A percentile compares a stretch with the other conserved stretches of the same genome.
Evolutionary conservation across 2,888 invertebrate species (phyloP).

Genomic region (Sminthurinus aureus): DNA sequence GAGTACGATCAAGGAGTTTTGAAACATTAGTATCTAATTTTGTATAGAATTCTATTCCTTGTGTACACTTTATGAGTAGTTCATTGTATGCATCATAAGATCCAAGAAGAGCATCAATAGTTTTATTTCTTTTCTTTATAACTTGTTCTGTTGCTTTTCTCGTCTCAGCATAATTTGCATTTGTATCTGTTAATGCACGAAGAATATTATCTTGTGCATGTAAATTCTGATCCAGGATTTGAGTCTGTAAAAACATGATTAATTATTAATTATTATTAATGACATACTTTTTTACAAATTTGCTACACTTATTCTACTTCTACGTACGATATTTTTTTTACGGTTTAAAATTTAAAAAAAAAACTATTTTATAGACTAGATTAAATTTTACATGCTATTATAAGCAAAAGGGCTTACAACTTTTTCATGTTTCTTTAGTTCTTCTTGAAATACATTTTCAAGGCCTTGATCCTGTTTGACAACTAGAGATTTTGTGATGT

Average conservation of each 20-base stretch:
- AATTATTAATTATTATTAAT: background rate
- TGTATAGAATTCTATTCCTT: constrained; percentile 91
- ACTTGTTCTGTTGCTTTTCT: constrained; percentile 79
- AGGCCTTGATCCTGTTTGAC: constrained; percentile 70
- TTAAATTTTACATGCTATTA: background rate
- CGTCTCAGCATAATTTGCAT: constrained; percentile 86
- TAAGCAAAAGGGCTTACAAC: constrained; percentile 67
- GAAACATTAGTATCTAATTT: constrained; percentile 83
- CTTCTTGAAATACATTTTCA: constrained; percentile 78
- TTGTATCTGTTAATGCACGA: constrained; percentile 78
- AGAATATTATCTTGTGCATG: constrained; percentile 92
- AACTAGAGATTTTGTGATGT: constrained; percentile 86
- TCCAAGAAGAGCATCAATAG: constrained; percentile 70
- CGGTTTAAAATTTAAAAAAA: too few relatives aligned
- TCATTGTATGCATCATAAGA: constrained; percentile 93
- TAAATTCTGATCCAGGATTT: constrained; percentile 83
- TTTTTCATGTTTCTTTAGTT: constrained; percentile 87
- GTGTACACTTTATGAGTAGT: constrained; percentile 84
- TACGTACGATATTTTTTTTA: too few relatives aligned
- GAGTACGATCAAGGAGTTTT: constrained; percentile 78
- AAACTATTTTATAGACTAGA: background rate
- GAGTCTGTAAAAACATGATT: constrained; percentile 37
- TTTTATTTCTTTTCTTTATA: constrained; percentile 70
- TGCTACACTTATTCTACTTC: too few relatives aligned
- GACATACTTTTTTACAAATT: background rate